phyloP scores from a whole-genome alignment of 2,797 vertebrate species.

The Botia kubotai region DNA sequence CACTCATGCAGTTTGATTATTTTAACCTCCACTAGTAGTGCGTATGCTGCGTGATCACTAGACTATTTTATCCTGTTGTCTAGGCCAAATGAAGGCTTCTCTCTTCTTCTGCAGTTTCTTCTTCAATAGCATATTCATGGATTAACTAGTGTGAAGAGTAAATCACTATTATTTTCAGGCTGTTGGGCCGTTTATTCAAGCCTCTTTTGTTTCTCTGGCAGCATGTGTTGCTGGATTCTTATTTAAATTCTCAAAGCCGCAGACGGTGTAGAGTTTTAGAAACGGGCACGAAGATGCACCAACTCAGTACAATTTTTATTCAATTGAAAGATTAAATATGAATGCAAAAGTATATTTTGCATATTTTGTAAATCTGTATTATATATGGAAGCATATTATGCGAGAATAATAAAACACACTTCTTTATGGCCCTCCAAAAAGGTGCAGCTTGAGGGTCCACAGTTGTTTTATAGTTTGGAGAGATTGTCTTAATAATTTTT shows the following conservation, averaged over 20 bases:
- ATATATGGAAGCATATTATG: neutral
- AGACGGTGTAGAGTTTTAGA: slow-evolving; percentile 20
- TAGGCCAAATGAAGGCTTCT: slow-evolving; percentile 19
- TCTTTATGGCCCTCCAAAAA: too few species aligned
- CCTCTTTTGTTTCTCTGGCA: slow-evolving; percentile 60
- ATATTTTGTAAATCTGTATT: too few species aligned
- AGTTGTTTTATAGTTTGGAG: neutral
- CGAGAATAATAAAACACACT: neutral
- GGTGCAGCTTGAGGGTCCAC: neutral
- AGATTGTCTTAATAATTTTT: neutral
- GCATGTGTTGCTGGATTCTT: slow-evolving; percentile 55
- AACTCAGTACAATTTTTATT: neutral
- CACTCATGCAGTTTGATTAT: neutral
- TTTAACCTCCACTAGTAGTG: slow-evolving; percentile 14
- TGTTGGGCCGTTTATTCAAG: slow-evolving; percentile 53
- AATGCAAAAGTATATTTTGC: neutral
- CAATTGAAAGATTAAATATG: neutral
- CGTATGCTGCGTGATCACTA: slow-evolving; percentile 23
- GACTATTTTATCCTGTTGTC: slow-evolving; percentile 37
- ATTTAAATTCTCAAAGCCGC: slow-evolving; percentile 50
- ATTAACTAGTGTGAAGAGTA: slow-evolving; percentile 65
- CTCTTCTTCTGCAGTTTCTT: slow-evolving; percentile 39
- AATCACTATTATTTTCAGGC: slow-evolving; percentile 63
- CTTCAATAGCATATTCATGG: slow-evolving; percentile 59
- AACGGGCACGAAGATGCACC: neutral